These are phyloP conservation scores for Torymus aiolomorphi DNA, from an alignment of 2,888 invertebrate species.

Conservation along the genomic window DNA sequence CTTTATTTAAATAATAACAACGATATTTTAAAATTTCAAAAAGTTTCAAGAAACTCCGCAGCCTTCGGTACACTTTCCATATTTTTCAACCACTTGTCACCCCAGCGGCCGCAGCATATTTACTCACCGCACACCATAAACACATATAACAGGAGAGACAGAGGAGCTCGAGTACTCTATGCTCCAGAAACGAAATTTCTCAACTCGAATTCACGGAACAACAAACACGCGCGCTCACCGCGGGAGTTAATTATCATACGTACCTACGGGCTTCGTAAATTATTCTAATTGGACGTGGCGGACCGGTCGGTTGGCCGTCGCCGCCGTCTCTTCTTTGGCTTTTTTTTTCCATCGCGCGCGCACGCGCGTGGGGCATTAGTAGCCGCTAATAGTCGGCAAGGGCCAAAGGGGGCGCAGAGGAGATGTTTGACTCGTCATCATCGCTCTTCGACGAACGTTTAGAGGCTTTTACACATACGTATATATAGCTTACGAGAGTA, in stretches of 20 bases:
- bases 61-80: too few species aligned
- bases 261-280: constrained; percentile 32
- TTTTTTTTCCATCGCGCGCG: constrained; percentile 20
- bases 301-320: constrained; percentile 13
- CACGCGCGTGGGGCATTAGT: constrained; percentile 26
- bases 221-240: not conserved
- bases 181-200: not conserved
- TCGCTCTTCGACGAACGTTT: constrained; percentile 18
- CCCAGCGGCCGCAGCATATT: too few species aligned
- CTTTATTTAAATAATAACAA: too few species aligned
- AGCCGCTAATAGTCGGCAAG: constrained; percentile 45
- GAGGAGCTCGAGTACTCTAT: too few species aligned
- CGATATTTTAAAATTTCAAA: too few species aligned
- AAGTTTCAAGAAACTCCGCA: too few species aligned
- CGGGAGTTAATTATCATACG: constrained; percentile 18
- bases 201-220: constrained; percentile 7
- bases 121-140: too few species aligned
- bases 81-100: too few species aligned
- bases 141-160: too few species aligned
- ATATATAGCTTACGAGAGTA: too few species aligned
- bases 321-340: constrained; percentile 30
- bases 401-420: constrained; percentile 30
- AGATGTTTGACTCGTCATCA: constrained; percentile 33
- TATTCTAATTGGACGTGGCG: constrained; percentile 52
- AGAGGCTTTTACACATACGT: not conserved